Evolutionary conservation across 1,140 invertebrate species (phyloP), one percentile per base, ranked within the genome.

Genomic region (Kradibia gibbosae): DNA sequence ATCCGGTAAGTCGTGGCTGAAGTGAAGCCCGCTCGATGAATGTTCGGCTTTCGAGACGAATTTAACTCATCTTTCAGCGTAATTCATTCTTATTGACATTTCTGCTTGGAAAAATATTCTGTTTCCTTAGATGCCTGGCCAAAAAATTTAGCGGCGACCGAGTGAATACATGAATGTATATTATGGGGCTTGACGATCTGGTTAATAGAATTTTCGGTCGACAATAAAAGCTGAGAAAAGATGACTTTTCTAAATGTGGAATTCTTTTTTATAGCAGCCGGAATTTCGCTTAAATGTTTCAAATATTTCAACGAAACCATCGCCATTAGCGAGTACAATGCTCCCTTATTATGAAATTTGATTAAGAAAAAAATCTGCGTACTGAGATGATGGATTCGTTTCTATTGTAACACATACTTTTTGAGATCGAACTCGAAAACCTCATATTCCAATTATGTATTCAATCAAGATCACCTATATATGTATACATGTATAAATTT

Each of bases 41-140:
- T 70, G 70, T 67, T 39, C 34, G 60, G 15, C 67, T 78, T 34
- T 76, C 31, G 22, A 11, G 50, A 17, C 15, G 25, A 62, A 62
- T 62, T 62, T 67, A 5, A 39, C n/a, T 67, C 62, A 22, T 67
- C 34, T 22, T 22, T 10, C 8, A 22, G 5, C 15, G 20, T n/a
- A 39, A n/a, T 39, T 36, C 11, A 39, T 15, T n/a, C 1, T 67
- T 39, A 39, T 67, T 67, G 34, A n/a, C 34, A 67, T 39, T 67
- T 67, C 7, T n/a, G n/a, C 20, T 11, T 8, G 0, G 11, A 67
- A 67, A 39, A 39, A 20, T 0, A 39, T 67, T 39, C 34, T 10
- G 2, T 36, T 39, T 39, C 31, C 31, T 13, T 36, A 36, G 11
- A 3, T 17, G 20, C 20, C 25, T 28, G 3, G 28, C 28, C 5